Conservation (phyloP, 2,888 invertebrate genomes). For the Tipula vernalis region DNA sequence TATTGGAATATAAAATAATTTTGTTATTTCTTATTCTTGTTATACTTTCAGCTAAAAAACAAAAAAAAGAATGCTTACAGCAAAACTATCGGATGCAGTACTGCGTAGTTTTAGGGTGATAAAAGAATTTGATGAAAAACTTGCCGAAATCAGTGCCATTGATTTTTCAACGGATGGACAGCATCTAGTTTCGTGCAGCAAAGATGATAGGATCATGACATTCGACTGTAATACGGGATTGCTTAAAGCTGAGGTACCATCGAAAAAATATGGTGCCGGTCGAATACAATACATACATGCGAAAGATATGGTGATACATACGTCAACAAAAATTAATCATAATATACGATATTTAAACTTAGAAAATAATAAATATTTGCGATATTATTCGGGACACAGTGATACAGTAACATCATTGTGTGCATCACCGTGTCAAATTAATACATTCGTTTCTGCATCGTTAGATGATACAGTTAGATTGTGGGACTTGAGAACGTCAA, state of each 20-base stretch:
- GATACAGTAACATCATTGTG: constrained; percentile 94
- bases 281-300: constrained; percentile 98
- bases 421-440: constrained; percentile 90
- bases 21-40: too few relatives aligned
- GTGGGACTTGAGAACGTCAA: constrained; percentile 96
- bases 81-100: constrained; percentile 87
- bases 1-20: neutral
- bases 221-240: constrained; percentile 98
- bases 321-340: constrained; percentile 99
- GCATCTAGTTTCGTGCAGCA: constrained; percentile 92
- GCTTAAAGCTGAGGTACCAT: constrained; percentile 91
- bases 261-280: constrained; percentile 99
- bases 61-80: neutral
- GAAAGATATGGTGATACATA: constrained; percentile 92
- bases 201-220: constrained; percentile 98
- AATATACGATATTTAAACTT: constrained; percentile 94
- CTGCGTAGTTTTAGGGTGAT: constrained; percentile 94
- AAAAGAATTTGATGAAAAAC: constrained; percentile 95
- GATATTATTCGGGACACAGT: constrained; percentile 95
- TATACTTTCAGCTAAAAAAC: neutral
- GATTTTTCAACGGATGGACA: constrained; percentile 95
- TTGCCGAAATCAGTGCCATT: constrained; percentile 95
- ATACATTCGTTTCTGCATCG: constrained; percentile 94
- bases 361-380: constrained; percentile 97
- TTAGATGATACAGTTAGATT: constrained; percentile 91